A percentile compares a stretch with the other conserved stretches of the same genome.
phyloP scores from a whole-genome alignment of 2,888 invertebrate genomes.

The Hymenopus coronatus region DNA sequence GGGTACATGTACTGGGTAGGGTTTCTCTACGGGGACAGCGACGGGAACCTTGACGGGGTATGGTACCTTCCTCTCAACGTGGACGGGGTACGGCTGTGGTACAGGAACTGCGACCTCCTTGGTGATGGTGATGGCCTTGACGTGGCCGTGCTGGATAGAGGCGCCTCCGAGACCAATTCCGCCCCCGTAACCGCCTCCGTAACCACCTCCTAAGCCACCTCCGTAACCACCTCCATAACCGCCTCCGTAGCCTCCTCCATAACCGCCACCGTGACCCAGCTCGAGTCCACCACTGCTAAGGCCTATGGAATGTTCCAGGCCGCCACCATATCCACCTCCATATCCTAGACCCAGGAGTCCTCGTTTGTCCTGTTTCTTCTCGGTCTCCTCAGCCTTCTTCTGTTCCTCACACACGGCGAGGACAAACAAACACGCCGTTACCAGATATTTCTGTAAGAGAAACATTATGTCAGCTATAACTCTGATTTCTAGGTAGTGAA shows the following conservation, averaged over 20 bases:
- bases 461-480: neutral
- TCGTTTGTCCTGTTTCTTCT: constrained; percentile 25
- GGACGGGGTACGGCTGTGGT: constrained; percentile 46
- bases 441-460: neutral
- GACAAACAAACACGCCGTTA: neutral
- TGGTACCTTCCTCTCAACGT: constrained; percentile 43
- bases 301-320: neutral
- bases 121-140: constrained; percentile 29
- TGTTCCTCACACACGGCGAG: neutral
- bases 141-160: constrained; percentile 12
- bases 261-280: neutral
- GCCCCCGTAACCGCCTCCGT: neutral
- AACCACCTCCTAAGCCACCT: neutral
- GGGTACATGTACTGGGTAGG: constrained; percentile 53
- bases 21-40: constrained; percentile 46
- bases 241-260: neutral
- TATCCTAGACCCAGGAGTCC: constrained; percentile 20
- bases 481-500: no score
- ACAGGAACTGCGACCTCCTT: constrained; percentile 35
- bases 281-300: neutral
- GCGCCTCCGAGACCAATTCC: constrained; percentile 18
- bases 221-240: neutral
- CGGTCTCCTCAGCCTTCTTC: neutral
- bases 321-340: constrained; percentile 4
- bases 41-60: constrained; percentile 52